phyloP scores from a whole-genome alignment of 2,113 vertebrate genomes.

The Perca schrenkii region DNA sequence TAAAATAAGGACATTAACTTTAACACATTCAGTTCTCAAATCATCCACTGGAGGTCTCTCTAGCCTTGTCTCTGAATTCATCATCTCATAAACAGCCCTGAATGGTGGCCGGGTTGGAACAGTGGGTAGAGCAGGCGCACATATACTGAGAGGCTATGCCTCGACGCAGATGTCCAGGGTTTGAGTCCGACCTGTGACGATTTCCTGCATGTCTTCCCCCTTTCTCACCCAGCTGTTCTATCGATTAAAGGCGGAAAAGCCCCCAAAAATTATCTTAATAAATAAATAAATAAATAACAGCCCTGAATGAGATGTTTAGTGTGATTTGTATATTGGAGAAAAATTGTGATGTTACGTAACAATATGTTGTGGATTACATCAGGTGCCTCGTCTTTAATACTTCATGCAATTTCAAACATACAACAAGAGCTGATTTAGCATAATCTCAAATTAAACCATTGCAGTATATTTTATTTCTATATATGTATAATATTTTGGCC shows the following conservation, averaged over 20 bases:
- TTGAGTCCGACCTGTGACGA: too few species aligned
- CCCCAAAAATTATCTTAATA: too few species aligned
- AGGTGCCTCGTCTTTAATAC: background rate
- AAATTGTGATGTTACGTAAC: constrained; percentile 5
- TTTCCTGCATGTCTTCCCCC: too few species aligned
- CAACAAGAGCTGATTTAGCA: background rate
- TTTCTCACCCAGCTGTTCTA: too few species aligned
- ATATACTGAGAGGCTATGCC: too few species aligned
- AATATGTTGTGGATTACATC: constrained; percentile 14
- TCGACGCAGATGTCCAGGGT: too few species aligned
- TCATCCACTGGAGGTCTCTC: constrained; percentile 63
- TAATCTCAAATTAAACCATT: background rate
- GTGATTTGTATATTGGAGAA: background rate
- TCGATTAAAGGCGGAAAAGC: too few species aligned
- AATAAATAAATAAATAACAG: background rate
- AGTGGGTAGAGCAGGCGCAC: too few species aligned
- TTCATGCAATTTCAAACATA: background rate
- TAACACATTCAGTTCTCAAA: constrained; percentile 25
- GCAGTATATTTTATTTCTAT: background rate
- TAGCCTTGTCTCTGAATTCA: constrained; percentile 22
- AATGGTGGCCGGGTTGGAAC: background rate
- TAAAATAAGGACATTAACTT: background rate
- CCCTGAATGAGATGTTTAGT: constrained; percentile 4
- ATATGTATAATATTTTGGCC: background rate
- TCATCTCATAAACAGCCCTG: background rate